These are phyloP conservation scores for Ochropleura leucogaster DNA, from an alignment of 2,888 invertebrate genomes.

Conservation along the genomic window DNA sequence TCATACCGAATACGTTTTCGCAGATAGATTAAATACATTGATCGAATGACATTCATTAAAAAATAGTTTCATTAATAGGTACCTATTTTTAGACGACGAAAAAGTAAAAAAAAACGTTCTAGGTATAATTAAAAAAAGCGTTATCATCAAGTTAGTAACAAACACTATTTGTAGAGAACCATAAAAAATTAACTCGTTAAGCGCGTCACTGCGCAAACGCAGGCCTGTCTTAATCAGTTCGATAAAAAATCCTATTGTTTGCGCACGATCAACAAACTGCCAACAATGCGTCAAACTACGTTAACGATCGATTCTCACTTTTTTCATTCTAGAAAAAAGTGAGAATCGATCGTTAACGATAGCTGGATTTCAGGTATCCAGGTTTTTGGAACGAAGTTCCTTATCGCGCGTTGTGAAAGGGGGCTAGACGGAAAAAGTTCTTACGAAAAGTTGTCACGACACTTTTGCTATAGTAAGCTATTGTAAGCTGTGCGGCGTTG, in stretches of 20 bases:
- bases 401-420: too few species aligned
- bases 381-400: too few species aligned
- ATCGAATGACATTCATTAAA: background rate
- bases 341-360: background rate
- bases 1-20: too few species aligned
- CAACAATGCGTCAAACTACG: background rate
- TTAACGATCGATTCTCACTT: too few species aligned
- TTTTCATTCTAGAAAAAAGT: background rate
- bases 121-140: background rate
- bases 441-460: too few species aligned
- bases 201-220: background rate
- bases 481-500: too few species aligned
- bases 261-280: background rate
- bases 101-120: background rate
- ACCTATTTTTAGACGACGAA: background rate
- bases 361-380: too few species aligned
- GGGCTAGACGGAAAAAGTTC: too few species aligned
- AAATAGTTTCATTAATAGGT: background rate
- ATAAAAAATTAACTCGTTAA: background rate
- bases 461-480: too few species aligned
- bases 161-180: background rate
- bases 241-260: slow-evolving; percentile 27
- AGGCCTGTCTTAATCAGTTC: background rate
- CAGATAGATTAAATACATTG: background rate
- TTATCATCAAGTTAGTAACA: slow-evolving; percentile 15